Conservation (phyloP, 2,888 invertebrate species). For the Lottia scabra region DNA sequence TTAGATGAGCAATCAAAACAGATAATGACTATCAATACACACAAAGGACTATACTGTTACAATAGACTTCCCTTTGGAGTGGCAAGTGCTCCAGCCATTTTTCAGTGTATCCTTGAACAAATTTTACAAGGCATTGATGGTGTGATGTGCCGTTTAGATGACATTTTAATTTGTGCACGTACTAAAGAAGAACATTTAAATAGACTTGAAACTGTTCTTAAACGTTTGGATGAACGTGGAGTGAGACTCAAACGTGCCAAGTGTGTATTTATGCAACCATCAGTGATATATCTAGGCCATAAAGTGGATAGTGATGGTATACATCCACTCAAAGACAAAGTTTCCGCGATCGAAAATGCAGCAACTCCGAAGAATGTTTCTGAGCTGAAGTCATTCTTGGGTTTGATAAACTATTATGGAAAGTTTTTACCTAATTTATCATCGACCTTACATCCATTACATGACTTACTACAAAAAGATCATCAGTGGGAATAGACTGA, state of each 20-base stretch:
- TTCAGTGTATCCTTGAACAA: conserved; percentile 38
- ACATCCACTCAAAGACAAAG: conserved; percentile 34
- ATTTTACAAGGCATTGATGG: conserved; percentile 26
- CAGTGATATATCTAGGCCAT: conserved; percentile 14
- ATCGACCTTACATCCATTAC: conserved; percentile 13
- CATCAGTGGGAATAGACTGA: conserved; percentile 30
- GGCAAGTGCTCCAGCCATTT: conserved; percentile 28
- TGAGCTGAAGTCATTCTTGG: conserved; percentile 41
- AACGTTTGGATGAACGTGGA: too few species aligned
- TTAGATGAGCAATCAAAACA: conserved; percentile 34
- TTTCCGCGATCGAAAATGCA: conserved; percentile 41
- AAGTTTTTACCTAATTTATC: conserved; percentile 16
- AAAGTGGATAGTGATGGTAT: conserved; percentile 23
- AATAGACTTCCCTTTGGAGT: conserved; percentile 33
- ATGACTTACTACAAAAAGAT: conserved; percentile 27
- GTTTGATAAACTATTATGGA: conserved; percentile 5
- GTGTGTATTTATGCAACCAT: too few species aligned
- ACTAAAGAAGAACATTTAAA: conserved; percentile 11
- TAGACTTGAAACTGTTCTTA: too few species aligned
- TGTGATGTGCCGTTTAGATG: conserved; percentile 36
- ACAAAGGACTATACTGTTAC: conserved; percentile 34
- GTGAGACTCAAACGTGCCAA: too few species aligned
- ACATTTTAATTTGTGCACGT: conserved; percentile 29
- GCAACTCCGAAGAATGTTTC: too few species aligned
- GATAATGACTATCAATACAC: too few species aligned